Percentiles rank a stretch among this genome's conserved stretches.
These are phyloP conservation scores for Scarus forsteni DNA, from an alignment of 2,797 vertebrate species.

Conservation along the genomic window DNA sequence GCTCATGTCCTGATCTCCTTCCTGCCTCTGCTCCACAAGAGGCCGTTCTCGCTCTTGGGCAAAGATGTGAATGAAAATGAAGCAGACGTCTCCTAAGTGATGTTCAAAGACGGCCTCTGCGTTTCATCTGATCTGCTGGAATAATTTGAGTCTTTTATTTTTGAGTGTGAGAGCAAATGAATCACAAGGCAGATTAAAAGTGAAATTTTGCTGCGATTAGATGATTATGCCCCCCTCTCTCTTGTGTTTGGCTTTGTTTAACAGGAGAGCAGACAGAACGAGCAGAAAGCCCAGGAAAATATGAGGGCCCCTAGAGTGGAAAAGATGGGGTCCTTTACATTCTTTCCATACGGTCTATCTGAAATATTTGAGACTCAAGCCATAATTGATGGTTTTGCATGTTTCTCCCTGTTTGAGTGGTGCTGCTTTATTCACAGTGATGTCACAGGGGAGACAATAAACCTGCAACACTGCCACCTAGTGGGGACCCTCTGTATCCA, in stretches of 20 bases:
- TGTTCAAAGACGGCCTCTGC: slow-evolving; percentile 20
- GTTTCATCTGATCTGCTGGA: slow-evolving; percentile 29
- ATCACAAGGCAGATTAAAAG: background rate
- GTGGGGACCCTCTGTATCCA: slow-evolving; percentile 33
- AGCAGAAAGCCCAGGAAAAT: slow-evolving; percentile 43
- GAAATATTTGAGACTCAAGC: slow-evolving; percentile 81
- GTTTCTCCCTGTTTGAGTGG: slow-evolving; percentile 67
- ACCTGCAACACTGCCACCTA: slow-evolving; percentile 64
- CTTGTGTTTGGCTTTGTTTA: slow-evolving; percentile 32
- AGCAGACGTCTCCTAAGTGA: slow-evolving; percentile 5
- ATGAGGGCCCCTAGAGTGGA: slow-evolving; percentile 53
- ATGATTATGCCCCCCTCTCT: slow-evolving; percentile 2
- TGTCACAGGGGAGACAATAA: slow-evolving; percentile 50
- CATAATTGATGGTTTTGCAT: slow-evolving; percentile 83
- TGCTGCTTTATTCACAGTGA: slow-evolving; percentile 61
- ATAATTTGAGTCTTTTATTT: slow-evolving; percentile 17
- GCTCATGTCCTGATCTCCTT: slow-evolving; percentile 28
- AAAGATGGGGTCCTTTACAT: slow-evolving; percentile 81
- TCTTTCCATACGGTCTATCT: slow-evolving; percentile 83
- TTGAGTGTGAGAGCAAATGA: background rate
- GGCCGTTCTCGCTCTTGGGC: slow-evolving; percentile 8
- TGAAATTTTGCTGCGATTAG: background rate
- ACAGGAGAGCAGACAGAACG: slow-evolving; percentile 32
- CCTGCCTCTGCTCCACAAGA: slow-evolving; percentile 25
- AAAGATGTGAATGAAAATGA: slow-evolving; percentile 22